A percentile compares a stretch with the other conserved stretches of the same genome.
phyloP scores from a whole-genome alignment of 2,797 vertebrate species.

The Melanotaenia boesemani region DNA sequence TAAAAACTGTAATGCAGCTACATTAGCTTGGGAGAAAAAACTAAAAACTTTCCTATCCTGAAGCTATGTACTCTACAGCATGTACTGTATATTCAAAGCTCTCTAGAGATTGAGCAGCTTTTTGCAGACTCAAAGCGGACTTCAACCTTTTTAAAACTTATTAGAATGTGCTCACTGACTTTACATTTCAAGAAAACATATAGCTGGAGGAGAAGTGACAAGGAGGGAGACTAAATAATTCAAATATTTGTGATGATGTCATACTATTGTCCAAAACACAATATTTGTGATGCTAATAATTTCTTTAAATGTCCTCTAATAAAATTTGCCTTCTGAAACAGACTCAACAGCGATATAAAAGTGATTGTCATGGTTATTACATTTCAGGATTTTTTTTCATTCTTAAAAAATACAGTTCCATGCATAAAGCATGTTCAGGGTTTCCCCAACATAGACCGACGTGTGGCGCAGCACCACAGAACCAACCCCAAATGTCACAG shows the following conservation, averaged over 20 bases:
- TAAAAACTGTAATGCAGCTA: neutral
- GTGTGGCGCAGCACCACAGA: too few relatives aligned
- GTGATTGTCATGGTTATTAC: neutral
- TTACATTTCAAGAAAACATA: neutral
- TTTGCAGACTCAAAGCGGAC: neutral
- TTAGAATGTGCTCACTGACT: neutral
- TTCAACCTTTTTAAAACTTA: neutral
- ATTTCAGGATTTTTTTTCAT: neutral
- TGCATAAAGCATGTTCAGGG: neutral
- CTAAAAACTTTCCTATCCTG: neutral
- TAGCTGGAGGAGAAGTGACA: neutral
- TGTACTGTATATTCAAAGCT: neutral
- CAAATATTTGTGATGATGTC: neutral
- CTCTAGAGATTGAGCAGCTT: neutral
- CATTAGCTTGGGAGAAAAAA: too few relatives aligned
- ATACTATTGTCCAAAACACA: neutral
- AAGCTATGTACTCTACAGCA: neutral
- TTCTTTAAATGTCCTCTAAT: neutral
- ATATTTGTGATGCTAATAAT: neutral
- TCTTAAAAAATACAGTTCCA: neutral
- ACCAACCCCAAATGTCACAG: too few relatives aligned
- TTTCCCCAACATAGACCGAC: too few relatives aligned
- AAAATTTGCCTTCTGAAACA: neutral
- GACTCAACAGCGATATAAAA: neutral
- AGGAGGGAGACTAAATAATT: neutral